These are phyloP conservation scores for Trachops cirrhosus DNA, from an alignment of 2,797 vertebrate genomes.

Conservation along the genomic window DNA sequence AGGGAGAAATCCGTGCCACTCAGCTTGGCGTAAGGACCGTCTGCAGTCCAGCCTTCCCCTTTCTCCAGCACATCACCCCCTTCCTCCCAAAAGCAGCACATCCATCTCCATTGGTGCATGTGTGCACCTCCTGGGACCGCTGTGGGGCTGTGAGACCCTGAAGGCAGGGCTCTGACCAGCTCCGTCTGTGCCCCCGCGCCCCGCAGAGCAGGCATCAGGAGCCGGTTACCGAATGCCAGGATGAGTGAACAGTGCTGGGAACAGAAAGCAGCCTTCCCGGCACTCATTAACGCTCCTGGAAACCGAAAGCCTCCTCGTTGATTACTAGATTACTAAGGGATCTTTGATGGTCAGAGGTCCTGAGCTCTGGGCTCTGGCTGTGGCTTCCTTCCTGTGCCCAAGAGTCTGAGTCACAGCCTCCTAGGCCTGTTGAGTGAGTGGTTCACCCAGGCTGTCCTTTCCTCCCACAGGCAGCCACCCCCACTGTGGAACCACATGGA, in stretches of 20 bases:
- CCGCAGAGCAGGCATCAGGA: neutral
- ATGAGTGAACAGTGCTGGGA: neutral
- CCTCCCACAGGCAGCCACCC: conserved; percentile 31
- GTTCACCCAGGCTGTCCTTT: neutral
- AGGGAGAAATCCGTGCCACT: neutral
- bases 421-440: neutral
- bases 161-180: neutral
- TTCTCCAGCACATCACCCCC: neutral
- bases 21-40: neutral
- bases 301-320: neutral
- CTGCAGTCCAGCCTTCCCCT: neutral
- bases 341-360: neutral
- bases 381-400: neutral
- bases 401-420: neutral
- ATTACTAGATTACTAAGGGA: neutral
- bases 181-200: neutral
- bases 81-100: neutral
- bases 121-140: neutral
- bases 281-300: neutral
- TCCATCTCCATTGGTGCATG: neutral
- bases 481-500: conserved; percentile 46
- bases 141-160: neutral
- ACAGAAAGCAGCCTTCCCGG: neutral
- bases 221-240: neutral
- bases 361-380: neutral